A percentile compares a stretch with the other conserved stretches of the same genome.
phyloP scores from a whole-genome alignment of 2,888 invertebrate genomes.

The Tetheella fluctuosa region DNA sequence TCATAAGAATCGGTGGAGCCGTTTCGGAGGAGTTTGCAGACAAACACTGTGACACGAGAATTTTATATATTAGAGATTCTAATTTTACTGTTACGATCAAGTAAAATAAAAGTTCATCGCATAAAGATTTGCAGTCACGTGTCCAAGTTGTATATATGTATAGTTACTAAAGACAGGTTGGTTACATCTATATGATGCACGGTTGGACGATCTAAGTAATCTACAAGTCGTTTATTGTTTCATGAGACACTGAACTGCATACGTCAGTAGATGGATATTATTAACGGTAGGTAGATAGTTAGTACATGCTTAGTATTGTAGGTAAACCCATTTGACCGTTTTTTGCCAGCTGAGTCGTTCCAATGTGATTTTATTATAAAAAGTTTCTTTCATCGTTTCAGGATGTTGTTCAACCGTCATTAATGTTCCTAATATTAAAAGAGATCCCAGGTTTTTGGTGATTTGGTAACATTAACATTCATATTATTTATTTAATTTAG shows the following conservation, averaged over 20 bases:
- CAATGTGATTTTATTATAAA: too few species aligned
- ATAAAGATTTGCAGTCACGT: not conserved
- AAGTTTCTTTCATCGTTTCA: too few species aligned
- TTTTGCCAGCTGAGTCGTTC: not conserved
- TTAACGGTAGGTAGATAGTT: not conserved
- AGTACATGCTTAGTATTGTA: not conserved
- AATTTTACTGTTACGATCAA: too few species aligned
- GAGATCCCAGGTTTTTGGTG: too few species aligned
- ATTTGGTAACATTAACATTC: too few species aligned
- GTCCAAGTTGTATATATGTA: not conserved
- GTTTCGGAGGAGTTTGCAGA: too few species aligned
- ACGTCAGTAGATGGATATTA: conserved; percentile 9
- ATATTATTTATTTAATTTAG: not conserved
- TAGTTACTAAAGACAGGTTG: not conserved
- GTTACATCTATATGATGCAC: conserved; percentile 41
- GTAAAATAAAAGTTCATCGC: not conserved
- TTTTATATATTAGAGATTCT: too few species aligned
- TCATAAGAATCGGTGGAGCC: too few species aligned
- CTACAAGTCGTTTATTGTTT: conserved; percentile 34
- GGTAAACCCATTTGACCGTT: not conserved
- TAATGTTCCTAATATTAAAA: too few species aligned
- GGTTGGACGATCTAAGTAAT: conserved; percentile 58
- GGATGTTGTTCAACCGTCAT: not conserved
- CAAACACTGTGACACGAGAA: too few species aligned
- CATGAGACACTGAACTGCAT: conserved; percentile 38